Evolutionary conservation across 1,140 invertebrate species (phyloP).

Genomic region (Trichonephila clavipes): DNA sequence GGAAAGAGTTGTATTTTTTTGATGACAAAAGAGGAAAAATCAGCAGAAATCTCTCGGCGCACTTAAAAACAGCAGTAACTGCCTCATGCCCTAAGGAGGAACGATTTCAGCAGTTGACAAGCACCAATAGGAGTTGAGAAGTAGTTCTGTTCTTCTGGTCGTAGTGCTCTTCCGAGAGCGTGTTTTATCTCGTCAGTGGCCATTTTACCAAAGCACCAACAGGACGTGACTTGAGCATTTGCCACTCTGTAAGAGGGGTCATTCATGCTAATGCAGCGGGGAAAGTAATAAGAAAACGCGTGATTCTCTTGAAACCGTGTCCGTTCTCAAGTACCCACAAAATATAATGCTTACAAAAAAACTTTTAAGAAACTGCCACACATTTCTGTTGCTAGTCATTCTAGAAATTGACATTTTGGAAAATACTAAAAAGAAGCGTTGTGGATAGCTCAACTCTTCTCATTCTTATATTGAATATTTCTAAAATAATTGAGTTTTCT

Average conservation of each 20-base stretch:
- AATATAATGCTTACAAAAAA: no score
- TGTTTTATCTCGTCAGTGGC: neutral
- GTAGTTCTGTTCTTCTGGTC: neutral
- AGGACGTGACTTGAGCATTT: neutral
- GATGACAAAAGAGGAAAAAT: slow-evolving; percentile 46
- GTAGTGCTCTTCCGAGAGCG: neutral
- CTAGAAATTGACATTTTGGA: no score
- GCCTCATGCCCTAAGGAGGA: neutral
- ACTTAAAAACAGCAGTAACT: neutral
- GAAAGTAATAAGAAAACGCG: no score
- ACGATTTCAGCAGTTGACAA: neutral
- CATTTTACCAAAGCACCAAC: neutral
- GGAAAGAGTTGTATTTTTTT: slow-evolving; percentile 30
- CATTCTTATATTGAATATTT: no score
- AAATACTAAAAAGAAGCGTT: no score
- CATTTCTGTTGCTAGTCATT: no score
- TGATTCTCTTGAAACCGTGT: no score
- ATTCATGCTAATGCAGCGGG: no score
- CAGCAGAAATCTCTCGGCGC: slow-evolving; percentile 18
- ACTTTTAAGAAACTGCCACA: no score
- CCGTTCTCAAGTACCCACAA: no score
- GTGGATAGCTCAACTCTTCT: no score
- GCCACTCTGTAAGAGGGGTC: neutral
- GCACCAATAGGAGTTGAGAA: neutral
- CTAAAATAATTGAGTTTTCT: no score